A percentile compares a stretch with the other conserved stretches of the same genome.
Evolutionary conservation across 2,797 vertebrate species (phyloP).

Genomic region (Tangara arthus): DNA sequence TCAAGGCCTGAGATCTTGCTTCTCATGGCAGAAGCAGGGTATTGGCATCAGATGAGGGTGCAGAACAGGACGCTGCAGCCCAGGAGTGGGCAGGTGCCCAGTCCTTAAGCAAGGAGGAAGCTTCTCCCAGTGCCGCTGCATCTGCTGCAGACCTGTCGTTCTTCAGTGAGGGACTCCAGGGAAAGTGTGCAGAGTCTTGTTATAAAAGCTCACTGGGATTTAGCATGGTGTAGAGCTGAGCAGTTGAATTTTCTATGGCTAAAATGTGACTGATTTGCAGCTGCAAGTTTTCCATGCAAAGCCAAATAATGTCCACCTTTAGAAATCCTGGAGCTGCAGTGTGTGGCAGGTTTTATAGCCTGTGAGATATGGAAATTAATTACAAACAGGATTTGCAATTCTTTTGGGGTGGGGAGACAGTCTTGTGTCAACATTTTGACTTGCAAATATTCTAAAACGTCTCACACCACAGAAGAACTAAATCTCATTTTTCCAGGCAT

Average conservation of each 20-base stretch:
- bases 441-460: background rate
- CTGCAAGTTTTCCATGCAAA: background rate
- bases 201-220: background rate
- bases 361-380: background rate
- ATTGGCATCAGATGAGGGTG: rapidly evolving
- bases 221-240: background rate
- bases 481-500: conserved; percentile 14
- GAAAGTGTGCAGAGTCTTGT: background rate
- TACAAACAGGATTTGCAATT: background rate
- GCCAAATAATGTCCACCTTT: background rate
- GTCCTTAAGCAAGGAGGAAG: rapidly evolving
- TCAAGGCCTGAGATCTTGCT: rapidly evolving
- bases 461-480: background rate
- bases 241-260: background rate
- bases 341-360: background rate
- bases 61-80: background rate
- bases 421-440: conserved; percentile 1
- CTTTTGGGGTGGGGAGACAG: background rate
- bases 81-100: background rate
- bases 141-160: rapidly evolving
- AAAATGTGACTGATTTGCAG: background rate
- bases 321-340: background rate
- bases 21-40: background rate
- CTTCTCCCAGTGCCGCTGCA: background rate
- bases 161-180: background rate